Evolutionary conservation across 2,888 invertebrate species (phyloP).

Genomic region (Tineola bisselliella): DNA sequence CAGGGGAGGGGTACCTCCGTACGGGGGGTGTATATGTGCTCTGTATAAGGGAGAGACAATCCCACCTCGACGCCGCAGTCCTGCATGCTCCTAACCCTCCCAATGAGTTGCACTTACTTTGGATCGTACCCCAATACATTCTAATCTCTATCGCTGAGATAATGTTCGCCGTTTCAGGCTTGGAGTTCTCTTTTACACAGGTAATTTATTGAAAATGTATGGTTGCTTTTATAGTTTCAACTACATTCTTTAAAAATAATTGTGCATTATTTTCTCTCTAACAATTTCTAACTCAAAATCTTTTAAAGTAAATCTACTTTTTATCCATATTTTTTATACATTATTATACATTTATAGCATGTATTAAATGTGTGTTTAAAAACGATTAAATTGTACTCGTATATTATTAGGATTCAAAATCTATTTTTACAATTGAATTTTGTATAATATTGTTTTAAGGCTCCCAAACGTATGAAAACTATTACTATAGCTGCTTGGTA

Average conservation of each 20-base stretch:
- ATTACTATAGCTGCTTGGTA: slow-evolving; percentile 88
- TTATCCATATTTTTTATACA: too few relatives aligned
- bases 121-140: slow-evolving; percentile 83
- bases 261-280: background rate
- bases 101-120: slow-evolving; percentile 74
- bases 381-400: too few relatives aligned
- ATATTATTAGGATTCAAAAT: too few relatives aligned
- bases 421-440: too few relatives aligned
- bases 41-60: slow-evolving; percentile 60
- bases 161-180: slow-evolving; percentile 83
- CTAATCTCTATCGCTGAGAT: slow-evolving; percentile 84
- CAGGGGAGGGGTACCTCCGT: slow-evolving; percentile 40
- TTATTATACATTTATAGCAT: too few relatives aligned
- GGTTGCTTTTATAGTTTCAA: background rate
- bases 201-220: slow-evolving; percentile 27
- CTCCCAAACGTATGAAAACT: slow-evolving; percentile 84
- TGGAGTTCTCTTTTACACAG: slow-evolving; percentile 86
- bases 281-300: too few relatives aligned
- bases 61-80: slow-evolving; percentile 61
- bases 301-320: too few relatives aligned
- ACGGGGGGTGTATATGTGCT: slow-evolving; percentile 68
- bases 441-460: slow-evolving; percentile 43
- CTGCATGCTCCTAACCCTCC: slow-evolving; percentile 71
- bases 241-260: background rate
- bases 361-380: too few relatives aligned